Base-by-base conservation (phyloP, 1,140 invertebrate genomes). In the Paraescarpia echinospica region DNA sequence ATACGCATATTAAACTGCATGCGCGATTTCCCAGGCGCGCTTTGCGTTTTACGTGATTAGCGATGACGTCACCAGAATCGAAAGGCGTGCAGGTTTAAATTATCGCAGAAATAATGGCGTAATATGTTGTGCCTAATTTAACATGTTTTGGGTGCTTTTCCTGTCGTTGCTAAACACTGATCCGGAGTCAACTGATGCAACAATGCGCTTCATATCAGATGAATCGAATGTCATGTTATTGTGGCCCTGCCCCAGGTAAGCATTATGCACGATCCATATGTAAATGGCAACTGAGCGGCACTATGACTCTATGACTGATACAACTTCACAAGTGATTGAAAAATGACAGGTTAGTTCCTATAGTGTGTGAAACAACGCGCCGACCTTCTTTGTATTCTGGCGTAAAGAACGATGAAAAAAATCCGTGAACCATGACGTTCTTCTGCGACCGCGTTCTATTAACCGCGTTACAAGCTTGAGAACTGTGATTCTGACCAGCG, bases 101-200 rank as follows among this genome's bases (percentile, higher is more conserved):
- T 77, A 77, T 77, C 59, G 59, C 59, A 77, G 59, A 77, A 77
- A 77, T 77, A 77, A 77, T 77, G 59, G 59, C 59, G 59, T 77
- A 77, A 77, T 77, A 77, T 77, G 14, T 18, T 77, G 59, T 77
- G 59, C 2, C 22, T 31, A 18, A 77, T 77, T 77, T 77, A 77
- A 77, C 59, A 77, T 77, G 59, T 77, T 77, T 77, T 77, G 59
- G 59, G 59, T 77, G 4, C 59, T 77, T 77, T 31, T 77, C 27
- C 59, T 77, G 27, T 77, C 59, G 59, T 77, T 77, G 59, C 22
- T 77, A 31, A 77, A 31, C 59, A 77, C 59, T 22, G 59, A 77
- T 77, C 59, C 22, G 59, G 59, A 77, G 27, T 6, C 59, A 77
- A 77, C 2, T 77, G 59, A 77, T 22, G 59, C 59, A 4, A 77